A percentile compares a stretch with the other conserved stretches of the same genome.
phyloP scores from a whole-genome alignment of 1,140 invertebrate species.

The Caerostris extrusa region DNA sequence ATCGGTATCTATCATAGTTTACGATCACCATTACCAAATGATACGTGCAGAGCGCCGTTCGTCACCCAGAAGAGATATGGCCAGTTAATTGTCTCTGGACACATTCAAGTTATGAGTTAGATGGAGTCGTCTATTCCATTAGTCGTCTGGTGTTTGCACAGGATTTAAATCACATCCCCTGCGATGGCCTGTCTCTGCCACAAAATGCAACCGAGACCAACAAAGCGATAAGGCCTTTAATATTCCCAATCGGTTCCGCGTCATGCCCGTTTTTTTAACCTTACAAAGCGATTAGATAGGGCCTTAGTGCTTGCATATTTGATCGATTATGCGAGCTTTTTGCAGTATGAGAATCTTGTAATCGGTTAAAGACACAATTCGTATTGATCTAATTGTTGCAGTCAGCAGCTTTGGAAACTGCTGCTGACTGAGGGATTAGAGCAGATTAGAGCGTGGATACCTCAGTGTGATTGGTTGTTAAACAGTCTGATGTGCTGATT shows the following conservation, averaged over 20 bases:
- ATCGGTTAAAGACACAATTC: too few species aligned
- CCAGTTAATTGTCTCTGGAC: conserved; percentile 27
- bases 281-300: conserved; percentile 14
- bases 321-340: background rate
- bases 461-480: too few species aligned
- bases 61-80: conserved; percentile 24
- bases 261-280: conserved; percentile 27
- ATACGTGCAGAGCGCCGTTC: background rate
- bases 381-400: too few species aligned
- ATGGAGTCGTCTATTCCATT: conserved; percentile 27
- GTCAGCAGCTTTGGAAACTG: too few species aligned
- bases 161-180: conserved; percentile 3
- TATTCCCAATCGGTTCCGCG: conserved; percentile 20
- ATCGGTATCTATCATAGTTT: background rate
- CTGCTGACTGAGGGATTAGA: too few species aligned
- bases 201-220: conserved; percentile 10
- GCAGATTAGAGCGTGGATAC: too few species aligned
- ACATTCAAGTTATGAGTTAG: conserved; percentile 36
- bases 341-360: too few species aligned
- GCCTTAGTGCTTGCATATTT: conserved; percentile 23
- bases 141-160: background rate
- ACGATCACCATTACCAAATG: conserved; percentile 21
- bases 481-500: too few species aligned
- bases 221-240: background rate
- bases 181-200: background rate